Conservation (phyloP, 2,888 invertebrate genomes). For the Deroplatys truncata region DNA sequence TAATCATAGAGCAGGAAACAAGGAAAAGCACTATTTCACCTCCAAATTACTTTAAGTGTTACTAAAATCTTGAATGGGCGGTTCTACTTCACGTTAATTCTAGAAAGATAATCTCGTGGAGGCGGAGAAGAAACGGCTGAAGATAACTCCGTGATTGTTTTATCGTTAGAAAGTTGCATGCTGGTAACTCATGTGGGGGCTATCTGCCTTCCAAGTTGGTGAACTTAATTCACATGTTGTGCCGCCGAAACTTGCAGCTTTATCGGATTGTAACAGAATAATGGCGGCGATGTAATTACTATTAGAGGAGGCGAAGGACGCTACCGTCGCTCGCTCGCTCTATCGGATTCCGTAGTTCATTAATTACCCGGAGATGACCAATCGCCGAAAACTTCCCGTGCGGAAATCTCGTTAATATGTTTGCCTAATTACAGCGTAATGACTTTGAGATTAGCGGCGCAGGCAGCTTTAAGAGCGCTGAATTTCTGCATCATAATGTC, state of each 20-base stretch:
- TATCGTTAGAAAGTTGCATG: background rate
- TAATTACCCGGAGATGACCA: conserved; percentile 1
- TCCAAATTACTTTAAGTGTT: too few species aligned
- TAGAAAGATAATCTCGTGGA: background rate
- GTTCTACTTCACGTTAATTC: background rate
- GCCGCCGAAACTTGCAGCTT: background rate
- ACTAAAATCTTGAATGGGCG: too few species aligned
- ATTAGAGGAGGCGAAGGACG: background rate
- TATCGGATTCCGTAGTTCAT: conserved; percentile 11
- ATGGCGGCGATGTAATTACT: background rate
- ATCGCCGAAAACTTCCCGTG: conserved; percentile 6
- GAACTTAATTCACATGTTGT: background rate
- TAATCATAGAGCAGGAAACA: too few species aligned
- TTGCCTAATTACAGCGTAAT: conserved; percentile 9
- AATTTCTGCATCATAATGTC: background rate
- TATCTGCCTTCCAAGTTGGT: background rate
- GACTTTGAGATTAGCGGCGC: background rate
- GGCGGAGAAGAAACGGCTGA: background rate
- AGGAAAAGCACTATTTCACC: too few species aligned
- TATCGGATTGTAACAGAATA: too few species aligned
- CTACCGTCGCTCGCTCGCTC: background rate
- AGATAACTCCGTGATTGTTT: background rate
- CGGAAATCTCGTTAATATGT: conserved; percentile 4
- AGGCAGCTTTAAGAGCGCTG: background rate
- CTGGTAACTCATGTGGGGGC: too few species aligned